Evolutionary conservation across 2,888 invertebrate genomes (phyloP).

Genomic region (Harmothoe impar): DNA sequence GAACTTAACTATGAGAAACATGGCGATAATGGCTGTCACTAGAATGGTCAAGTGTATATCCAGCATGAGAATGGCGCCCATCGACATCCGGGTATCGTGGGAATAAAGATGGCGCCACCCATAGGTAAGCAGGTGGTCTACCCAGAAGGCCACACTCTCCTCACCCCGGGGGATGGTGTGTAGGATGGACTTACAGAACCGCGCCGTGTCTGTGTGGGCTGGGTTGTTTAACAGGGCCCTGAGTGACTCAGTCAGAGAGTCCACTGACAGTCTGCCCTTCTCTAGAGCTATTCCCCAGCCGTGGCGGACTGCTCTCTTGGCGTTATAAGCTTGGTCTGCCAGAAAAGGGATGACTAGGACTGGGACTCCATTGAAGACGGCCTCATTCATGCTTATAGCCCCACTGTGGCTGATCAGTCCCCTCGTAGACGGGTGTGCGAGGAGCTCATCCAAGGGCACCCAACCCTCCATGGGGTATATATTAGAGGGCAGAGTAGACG

Average conservation of each 20-base stretch:
- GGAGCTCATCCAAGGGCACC: conserved; percentile 48
- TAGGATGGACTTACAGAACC: background rate
- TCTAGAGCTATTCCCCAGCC: conserved; percentile 41
- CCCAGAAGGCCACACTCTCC: conserved; percentile 51
- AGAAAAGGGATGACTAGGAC: conserved; percentile 27
- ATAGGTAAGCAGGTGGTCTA: conserved; percentile 16
- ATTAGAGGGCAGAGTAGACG: background rate
- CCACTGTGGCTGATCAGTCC: conserved; percentile 33
- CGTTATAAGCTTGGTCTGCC: conserved; percentile 47
- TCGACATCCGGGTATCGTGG: background rate
- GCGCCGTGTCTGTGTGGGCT: background rate
- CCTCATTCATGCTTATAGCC: conserved; percentile 38
- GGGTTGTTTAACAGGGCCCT: background rate
- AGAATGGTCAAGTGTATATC: background rate
- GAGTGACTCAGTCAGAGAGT: background rate
- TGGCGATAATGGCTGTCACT: background rate
- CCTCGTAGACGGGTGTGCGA: background rate
- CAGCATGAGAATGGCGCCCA: background rate
- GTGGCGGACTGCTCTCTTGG: conserved; percentile 9
- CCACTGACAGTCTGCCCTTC: background rate
- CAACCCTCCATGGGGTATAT: conserved; percentile 9
- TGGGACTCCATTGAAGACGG: conserved; percentile 28
- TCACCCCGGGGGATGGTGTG: background rate
- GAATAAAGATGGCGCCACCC: conserved; percentile 25
- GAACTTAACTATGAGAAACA: background rate